Evolutionary conservation across 2,113 vertebrate genomes (phyloP).

Genomic region (Hippocampus mohnikei): DNA sequence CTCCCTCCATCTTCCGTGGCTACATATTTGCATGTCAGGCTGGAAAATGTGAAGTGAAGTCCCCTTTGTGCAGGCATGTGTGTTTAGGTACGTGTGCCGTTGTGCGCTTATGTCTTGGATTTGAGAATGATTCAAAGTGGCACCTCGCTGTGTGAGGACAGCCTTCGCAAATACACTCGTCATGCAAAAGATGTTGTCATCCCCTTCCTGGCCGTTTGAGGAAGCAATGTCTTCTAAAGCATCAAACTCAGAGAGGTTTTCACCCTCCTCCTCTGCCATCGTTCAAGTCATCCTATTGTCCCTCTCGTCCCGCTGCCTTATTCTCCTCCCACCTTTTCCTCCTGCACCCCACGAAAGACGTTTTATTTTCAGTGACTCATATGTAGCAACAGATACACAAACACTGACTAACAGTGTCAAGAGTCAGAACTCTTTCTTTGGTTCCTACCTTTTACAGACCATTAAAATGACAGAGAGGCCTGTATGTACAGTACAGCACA

Average conservation of each 20-base stretch:
- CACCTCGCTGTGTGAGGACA: conserved; percentile 83
- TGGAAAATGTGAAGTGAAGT: conserved; percentile 63
- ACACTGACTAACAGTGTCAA: not conserved
- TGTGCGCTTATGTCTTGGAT: conserved; percentile 25
- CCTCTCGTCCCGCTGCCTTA: conserved; percentile 50
- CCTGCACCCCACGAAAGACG: conserved; percentile 21
- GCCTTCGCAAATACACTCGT: conserved; percentile 90
- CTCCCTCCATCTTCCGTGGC: conserved; percentile 15
- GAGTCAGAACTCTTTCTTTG: not conserved
- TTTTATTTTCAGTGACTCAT: conserved; percentile 24
- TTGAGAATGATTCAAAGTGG: conserved; percentile 93
- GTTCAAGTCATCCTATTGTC: conserved; percentile 60
- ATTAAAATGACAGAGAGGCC: not conserved
- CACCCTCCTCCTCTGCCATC: conserved; percentile 42
- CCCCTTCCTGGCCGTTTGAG: conserved; percentile 78
- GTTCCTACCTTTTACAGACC: conserved; percentile 3
- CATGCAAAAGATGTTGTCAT: conserved; percentile 80
- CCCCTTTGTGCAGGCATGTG: conserved; percentile 42
- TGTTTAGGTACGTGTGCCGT: conserved; percentile 40
- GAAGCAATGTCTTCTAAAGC: conserved; percentile 78
- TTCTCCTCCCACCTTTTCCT: conserved; percentile 28
- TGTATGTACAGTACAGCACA: not conserved
- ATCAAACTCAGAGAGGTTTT: conserved; percentile 60
- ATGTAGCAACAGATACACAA: conserved; percentile 14
- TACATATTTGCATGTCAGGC: conserved; percentile 47